phyloP scores from a whole-genome alignment of 1,140 invertebrate genomes.

The Onthophagus taurus region DNA sequence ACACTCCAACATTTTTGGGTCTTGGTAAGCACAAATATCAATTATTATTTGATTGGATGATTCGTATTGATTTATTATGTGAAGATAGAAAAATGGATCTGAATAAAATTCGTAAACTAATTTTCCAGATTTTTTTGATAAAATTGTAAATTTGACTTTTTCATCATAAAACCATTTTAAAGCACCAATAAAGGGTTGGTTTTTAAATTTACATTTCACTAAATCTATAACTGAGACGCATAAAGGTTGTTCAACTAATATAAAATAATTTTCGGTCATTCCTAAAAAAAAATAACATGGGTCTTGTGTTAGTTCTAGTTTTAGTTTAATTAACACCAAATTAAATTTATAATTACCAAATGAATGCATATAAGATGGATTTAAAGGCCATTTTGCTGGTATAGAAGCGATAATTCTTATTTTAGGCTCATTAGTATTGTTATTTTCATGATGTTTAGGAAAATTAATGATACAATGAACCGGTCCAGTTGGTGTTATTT shows the following conservation, averaged over 20 bases:
- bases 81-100: slow-evolving; percentile 74
- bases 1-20: slow-evolving; percentile 72
- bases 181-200: slow-evolving; percentile 50
- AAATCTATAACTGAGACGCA: slow-evolving; percentile 54
- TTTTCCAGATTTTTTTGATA: slow-evolving; percentile 53
- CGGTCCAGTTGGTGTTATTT: slow-evolving; percentile 54
- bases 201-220: slow-evolving; percentile 47
- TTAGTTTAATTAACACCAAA: background rate
- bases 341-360: slow-evolving; percentile 49
- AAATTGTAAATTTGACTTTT: slow-evolving; percentile 61
- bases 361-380: slow-evolving; percentile 82
- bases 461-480: slow-evolving; percentile 64
- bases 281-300: slow-evolving; percentile 35
- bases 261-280: slow-evolving; percentile 72
- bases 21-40: slow-evolving; percentile 75
- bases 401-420: slow-evolving; percentile 61
- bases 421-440: background rate
- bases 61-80: slow-evolving; percentile 85
- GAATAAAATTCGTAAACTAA: slow-evolving; percentile 51
- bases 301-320: too few relatives aligned
- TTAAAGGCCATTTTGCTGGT: slow-evolving; percentile 61
- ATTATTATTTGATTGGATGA: slow-evolving; percentile 58
- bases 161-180: slow-evolving; percentile 65
- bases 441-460: slow-evolving; percentile 31
- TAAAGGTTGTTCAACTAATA: slow-evolving; percentile 77